Evolutionary conservation across 2,888 invertebrate species (phyloP), one percentile per base, ranked within the genome.

Genomic region (Mimas tiliae): DNA sequence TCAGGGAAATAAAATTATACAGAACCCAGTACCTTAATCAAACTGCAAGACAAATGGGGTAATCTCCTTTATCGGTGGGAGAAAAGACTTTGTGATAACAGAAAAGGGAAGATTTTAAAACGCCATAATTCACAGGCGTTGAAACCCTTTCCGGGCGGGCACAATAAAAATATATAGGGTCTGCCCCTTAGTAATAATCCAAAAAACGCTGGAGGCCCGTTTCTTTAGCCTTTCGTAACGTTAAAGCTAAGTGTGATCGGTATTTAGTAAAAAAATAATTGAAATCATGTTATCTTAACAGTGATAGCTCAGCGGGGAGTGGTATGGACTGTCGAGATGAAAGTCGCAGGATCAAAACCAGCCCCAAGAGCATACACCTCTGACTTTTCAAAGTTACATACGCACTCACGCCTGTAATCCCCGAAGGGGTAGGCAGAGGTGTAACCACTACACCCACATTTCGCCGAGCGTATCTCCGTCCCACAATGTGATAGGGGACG

Each of bases 41-140:
- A 69, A 67, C 42, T 68, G 65, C 63, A 83, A 88, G 89, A 90
- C 87, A 87, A 86, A 90, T 89, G 84, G 83, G 72, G 84, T 87
- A 90, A 90, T 90, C 88, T 86, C 78, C 80, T 89, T 89, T 89
- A 90, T 88, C 89, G 85, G 79, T 77, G 83, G 72, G 78, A 84
- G 83, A 69, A 84, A 88, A 87, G 85, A 87, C 86, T 76, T 84
- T 83, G 81, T 82, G 88, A 85, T 88, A 88, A 89, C 86, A 89
- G 86, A 88, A 84, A 83, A 85, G 62, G 63, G 72, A 88, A 88
- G 87, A 86, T 89, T 90, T 90, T 89, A 88, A 90, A 89, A 84
- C 88, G 84, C 85, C 77, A 89, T 89, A 90, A 87, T 83, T 90
- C 86, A 90, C 83, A 72, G 77, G 70, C 74, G 77, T 65, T 69